These are phyloP conservation scores for Hydriomena furcata DNA, from an alignment of 2,888 invertebrate genomes.

Conservation along the genomic window DNA sequence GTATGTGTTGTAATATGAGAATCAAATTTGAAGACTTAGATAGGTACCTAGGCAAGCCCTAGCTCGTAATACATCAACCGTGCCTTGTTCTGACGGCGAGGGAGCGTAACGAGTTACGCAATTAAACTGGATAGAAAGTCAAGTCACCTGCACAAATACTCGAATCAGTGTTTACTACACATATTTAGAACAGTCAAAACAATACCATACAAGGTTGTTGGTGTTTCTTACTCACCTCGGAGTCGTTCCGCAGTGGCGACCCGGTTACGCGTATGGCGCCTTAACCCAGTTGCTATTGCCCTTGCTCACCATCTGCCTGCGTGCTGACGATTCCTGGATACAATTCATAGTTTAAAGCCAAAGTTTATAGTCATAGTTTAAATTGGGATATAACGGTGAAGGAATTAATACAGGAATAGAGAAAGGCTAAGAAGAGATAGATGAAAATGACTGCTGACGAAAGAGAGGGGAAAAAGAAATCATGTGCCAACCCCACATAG, in stretches of 20 bases:
- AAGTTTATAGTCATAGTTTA: too few relatives aligned
- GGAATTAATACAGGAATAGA: too few relatives aligned
- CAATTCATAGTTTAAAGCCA: slow-evolving; percentile 21
- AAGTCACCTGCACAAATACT: slow-evolving; percentile 38
- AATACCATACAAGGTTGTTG: slow-evolving; percentile 54
- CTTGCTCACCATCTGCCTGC: slow-evolving; percentile 61
- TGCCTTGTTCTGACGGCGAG: neutral
- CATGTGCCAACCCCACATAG: too few relatives aligned
- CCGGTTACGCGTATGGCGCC: slow-evolving; percentile 58
- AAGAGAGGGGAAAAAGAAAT: too few relatives aligned
- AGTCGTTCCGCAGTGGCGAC: slow-evolving; percentile 62
- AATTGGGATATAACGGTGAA: neutral
- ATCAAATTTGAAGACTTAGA: too few relatives aligned
- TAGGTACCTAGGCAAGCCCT: too few relatives aligned
- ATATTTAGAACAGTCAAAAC: slow-evolving; percentile 48
- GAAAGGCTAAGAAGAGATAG: too few relatives aligned
- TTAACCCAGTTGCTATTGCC: slow-evolving; percentile 67
- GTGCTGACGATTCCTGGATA: slow-evolving; percentile 49
- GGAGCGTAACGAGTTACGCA: slow-evolving; percentile 11
- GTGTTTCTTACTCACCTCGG: slow-evolving; percentile 70
- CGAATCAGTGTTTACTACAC: slow-evolving; percentile 56
- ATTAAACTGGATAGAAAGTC: slow-evolving; percentile 32
- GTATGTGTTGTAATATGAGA: too few relatives aligned
- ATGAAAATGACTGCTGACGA: too few relatives aligned
- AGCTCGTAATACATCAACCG: slow-evolving; percentile 12